Evolutionary conservation across 2,888 invertebrate species (phyloP), one percentile per base, ranked within the genome.

Genomic region (Seira ritae): DNA sequence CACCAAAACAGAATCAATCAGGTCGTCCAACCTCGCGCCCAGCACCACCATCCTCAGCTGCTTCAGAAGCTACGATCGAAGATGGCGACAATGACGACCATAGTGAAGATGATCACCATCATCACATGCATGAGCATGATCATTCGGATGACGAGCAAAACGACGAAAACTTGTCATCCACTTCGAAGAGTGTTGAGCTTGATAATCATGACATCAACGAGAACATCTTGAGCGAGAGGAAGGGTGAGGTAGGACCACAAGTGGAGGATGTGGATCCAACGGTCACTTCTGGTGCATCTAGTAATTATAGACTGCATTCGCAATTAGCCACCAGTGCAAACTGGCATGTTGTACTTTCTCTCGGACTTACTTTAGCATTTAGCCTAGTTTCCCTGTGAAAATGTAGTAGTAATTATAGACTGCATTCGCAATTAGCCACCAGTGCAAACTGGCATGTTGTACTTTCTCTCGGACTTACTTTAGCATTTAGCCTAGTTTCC

Each of bases 291-390:
- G 66, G 42, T 67, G 80, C 80, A 68, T 50, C 71, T 37, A 62
- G 50, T 73, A 77, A 82, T 77, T 77, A 82, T 72, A 76, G 76
- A 76, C 72, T 72, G 77, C 60, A 68, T 60, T 62, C 62, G 12
- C 62, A 62, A 50, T 50, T 50, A 50, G 50, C 50, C 50, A 50
- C 12, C 12, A 22, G 77, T 79, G 73, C 78, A 73, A 77, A 68
- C 73, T 83, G 77, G 83, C 83, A 83, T 78, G 70, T 83, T 73
- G 24, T 83, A 78, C 83, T 83, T 83, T 83, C 83, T 74, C 71
- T 83, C 69, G 83, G 83, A 73, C 68, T 83, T 20, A 78, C 83
- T 22, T 22, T 83, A 74, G 73, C 65, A 62, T 78, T 73, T 83
- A 83, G 83, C 73, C 83, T 83, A 62, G 77, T 78, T 83, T 83